phyloP scores from a whole-genome alignment of 2,113 vertebrate genomes.

The Ciconia boyciana region DNA sequence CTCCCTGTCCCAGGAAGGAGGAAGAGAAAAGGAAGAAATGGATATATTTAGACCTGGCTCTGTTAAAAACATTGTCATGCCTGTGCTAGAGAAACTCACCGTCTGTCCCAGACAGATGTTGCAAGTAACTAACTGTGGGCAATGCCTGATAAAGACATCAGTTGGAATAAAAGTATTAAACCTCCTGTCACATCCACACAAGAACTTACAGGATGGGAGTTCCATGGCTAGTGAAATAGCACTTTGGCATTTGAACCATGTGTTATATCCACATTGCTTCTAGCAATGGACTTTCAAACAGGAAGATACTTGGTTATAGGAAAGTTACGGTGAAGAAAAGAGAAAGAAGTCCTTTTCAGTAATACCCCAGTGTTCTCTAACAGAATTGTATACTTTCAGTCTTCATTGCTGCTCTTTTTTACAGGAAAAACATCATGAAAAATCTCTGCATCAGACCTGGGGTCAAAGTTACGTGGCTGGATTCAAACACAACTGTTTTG shows the following conservation, averaged over 20 bases:
- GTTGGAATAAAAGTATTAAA: neutral
- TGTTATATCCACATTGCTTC: neutral
- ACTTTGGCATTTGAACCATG: rapidly evolving
- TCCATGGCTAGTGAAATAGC: neutral
- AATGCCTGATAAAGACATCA: neutral
- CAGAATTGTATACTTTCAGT: neutral
- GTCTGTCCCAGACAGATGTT: neutral
- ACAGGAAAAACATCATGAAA: neutral
- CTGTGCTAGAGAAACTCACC: rapidly evolving
- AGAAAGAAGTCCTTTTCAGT: neutral
- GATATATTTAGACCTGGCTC: neutral
- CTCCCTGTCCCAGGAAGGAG: conserved; percentile 73
- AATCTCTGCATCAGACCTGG: neutral
- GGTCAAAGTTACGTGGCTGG: neutral
- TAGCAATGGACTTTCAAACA: neutral
- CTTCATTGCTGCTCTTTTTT: neutral
- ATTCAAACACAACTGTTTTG: neutral
- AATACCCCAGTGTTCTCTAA: neutral
- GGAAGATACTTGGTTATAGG: neutral
- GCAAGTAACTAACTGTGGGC: neutral
- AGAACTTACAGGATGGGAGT: neutral
- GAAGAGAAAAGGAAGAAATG: neutral
- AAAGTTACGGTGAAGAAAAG: neutral
- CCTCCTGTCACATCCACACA: neutral
- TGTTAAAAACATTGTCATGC: rapidly evolving